A percentile compares a stretch with the other conserved stretches of the same genome.
Conservation (phyloP, 2,113 vertebrate species). For the Cryptoleucopteryx plumbea region DNA sequence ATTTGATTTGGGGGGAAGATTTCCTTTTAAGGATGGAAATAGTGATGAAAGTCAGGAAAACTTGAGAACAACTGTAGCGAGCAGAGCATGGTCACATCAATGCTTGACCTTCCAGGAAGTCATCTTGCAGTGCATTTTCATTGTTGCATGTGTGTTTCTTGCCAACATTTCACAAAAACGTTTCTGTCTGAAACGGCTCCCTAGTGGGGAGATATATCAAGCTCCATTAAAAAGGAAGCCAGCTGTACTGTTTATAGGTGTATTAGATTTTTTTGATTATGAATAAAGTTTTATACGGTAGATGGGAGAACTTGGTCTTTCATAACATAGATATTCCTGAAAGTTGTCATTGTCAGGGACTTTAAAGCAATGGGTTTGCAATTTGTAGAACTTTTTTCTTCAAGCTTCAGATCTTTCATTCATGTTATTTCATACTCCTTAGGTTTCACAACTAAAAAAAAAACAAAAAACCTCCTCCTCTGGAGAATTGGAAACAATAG, state of each 20-base stretch:
- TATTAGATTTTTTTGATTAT: not conserved
- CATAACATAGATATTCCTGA: not conserved
- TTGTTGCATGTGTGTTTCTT: not conserved
- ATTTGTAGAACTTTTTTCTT: not conserved
- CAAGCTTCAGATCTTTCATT: not conserved
- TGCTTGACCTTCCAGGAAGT: not conserved
- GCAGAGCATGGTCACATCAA: not conserved
- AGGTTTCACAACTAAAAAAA: not conserved
- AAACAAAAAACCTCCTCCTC: not conserved
- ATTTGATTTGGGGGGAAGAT: not conserved
- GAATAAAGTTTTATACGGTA: not conserved
- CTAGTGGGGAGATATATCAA: not conserved
- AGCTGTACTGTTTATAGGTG: not conserved
- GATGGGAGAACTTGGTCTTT: not conserved
- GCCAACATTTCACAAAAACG: not conserved
- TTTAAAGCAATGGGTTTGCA: not conserved
- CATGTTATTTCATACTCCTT: not conserved
- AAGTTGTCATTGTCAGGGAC: not conserved
- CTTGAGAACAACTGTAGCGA: not conserved
- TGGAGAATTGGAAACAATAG: not conserved
- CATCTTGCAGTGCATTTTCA: not conserved
- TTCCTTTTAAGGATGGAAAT: not conserved
- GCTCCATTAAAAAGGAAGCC: constrained; percentile 34
- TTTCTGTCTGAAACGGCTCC: not conserved
- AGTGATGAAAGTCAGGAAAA: not conserved